These are phyloP conservation scores for Sapayoa aenigma DNA, from an alignment of 2,113 vertebrate genomes.

Conservation along the genomic window DNA sequence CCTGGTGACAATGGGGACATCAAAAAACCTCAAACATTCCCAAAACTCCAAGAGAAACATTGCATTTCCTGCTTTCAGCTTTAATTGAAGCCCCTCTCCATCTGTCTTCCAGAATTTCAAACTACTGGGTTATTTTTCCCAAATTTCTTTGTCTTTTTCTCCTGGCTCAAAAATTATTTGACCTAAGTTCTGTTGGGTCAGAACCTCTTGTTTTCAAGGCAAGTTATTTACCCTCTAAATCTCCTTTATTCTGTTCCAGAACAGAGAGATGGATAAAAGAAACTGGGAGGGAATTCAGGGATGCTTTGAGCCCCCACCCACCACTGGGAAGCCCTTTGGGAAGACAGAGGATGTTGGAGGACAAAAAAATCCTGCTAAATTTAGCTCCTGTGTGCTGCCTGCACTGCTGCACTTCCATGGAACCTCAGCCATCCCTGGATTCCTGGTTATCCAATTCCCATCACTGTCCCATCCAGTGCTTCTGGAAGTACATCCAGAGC, in stretches of 20 bases:
- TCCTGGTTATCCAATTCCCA: no score
- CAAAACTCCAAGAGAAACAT: background rate
- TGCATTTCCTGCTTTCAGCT: background rate
- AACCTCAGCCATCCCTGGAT: background rate
- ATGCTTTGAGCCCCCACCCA: background rate
- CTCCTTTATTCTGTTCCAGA: background rate
- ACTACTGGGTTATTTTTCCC: background rate
- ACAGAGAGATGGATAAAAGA: background rate
- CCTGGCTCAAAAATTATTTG: background rate
- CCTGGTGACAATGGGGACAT: background rate
- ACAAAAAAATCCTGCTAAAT: background rate
- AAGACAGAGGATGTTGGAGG: background rate
- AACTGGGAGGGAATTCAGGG: background rate
- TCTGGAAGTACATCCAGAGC: background rate
- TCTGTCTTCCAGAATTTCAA: background rate
- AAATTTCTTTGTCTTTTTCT: background rate
- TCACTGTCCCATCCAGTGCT: background rate
- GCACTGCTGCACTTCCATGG: background rate
- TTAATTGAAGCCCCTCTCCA: background rate
- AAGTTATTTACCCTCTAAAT: rapidly evolving
- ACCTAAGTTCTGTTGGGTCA: background rate
- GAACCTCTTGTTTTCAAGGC: background rate
- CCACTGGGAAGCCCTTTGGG: background rate
- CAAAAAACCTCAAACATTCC: background rate
- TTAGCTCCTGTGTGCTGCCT: background rate